Base-by-base conservation (phyloP, 53 echinoderm and acorn worm species). In the Mesocentrotus franciscanus region DNA sequence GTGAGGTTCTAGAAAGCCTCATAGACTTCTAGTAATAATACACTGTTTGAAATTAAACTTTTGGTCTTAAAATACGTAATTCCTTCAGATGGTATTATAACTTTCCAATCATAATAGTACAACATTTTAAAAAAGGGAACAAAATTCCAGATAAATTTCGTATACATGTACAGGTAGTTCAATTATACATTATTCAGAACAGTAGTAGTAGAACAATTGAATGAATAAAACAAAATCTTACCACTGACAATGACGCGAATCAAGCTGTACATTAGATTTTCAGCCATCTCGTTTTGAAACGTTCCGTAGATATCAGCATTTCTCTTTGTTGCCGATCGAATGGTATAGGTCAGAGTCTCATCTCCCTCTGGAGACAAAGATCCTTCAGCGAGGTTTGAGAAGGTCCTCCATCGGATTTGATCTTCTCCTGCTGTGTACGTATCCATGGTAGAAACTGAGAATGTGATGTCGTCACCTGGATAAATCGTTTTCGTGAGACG, bases 311-410 rank as follows among this genome's bases (percentile, higher is more conserved):
- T 35, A 29, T 91, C 29, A 35, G 35, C 68, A 29, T 91, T 10
- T 0, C 11, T 91, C 34, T 18, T 66, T 20, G 91, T 17, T 35
- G 91, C 91, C 8, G 91, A 61, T 29, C 35, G 62, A 39, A 91
- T 91, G 2, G 62, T 91, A 34, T 64, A 91, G 8, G 91, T n/a
- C 14, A 91, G 91, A 64, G 2, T 35, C 8, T 39, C 66, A 39
- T 91, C 66, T 9, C 91, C 66, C 8, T 35, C 66, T 60, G 91
- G 91, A 64, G 91, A 91, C 22, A 91, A 35, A 35, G 91, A 91
- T 64, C 91, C 91, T 62, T 91, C 91, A 18, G 91, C 91, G 24
- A 66, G n/a, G 66, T 91, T 91, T 61, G 91, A 91, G 39, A 91
- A 91, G 0, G 91, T 91, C 22, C 66, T 66, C 91, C 91, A 91